These are phyloP conservation scores for Sus scrofa DNA, from an alignment of 2,113 vertebrate genomes.

Conservation along the genomic window DNA sequence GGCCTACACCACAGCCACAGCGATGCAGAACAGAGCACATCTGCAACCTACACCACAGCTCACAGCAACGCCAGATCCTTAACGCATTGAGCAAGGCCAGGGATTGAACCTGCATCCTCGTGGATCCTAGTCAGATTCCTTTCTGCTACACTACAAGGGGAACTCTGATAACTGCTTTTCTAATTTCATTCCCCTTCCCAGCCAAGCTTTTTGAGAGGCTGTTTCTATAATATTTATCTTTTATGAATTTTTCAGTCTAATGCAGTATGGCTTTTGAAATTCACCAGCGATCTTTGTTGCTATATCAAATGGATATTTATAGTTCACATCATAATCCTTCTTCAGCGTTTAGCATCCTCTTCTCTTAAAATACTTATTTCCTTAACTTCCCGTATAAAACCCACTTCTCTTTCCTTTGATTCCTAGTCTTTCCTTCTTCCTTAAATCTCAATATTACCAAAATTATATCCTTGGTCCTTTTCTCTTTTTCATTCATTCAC, in stretches of 20 bases:
- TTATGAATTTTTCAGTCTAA: constrained; percentile 24
- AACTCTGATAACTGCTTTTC: neutral
- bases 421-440: neutral
- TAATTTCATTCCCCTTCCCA: constrained; percentile 22
- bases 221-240: neutral
- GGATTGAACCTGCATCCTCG: too few relatives aligned
- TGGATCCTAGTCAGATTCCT: too few relatives aligned
- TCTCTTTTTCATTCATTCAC: neutral
- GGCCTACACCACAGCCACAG: too few relatives aligned
- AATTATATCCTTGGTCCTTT: neutral
- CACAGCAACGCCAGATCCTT: too few relatives aligned
- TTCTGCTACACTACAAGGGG: too few relatives aligned
- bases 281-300: neutral
- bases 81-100: too few relatives aligned
- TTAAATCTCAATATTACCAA: neutral
- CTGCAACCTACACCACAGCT: too few relatives aligned
- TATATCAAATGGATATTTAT: constrained; percentile 19
- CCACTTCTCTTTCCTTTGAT: neutral
- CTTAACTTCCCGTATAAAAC: neutral
- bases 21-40: too few relatives aligned
- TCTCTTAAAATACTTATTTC: constrained; percentile 38
- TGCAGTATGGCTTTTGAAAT: constrained; percentile 19
- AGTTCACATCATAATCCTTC: neutral
- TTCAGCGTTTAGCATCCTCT: neutral
- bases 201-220: constrained; percentile 19